These are phyloP conservation scores for Sebastes vulpes DNA, from an alignment of 2,797 vertebrate species.

Conservation along the genomic window DNA sequence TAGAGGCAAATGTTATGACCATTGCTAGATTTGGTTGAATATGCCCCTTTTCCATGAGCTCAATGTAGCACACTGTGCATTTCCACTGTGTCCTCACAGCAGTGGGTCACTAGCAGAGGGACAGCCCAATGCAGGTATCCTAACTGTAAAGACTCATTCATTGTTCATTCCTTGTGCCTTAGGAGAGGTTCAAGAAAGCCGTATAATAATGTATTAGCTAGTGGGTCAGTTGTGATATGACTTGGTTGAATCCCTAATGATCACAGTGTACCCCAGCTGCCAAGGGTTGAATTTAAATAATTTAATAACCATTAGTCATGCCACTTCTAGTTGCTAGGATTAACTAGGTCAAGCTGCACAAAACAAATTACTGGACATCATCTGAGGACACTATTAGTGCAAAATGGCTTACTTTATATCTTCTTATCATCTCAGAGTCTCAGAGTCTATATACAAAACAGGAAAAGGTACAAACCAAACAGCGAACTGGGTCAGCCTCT, in stretches of 20 bases:
- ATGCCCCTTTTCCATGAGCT: background rate
- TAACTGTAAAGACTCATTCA: background rate
- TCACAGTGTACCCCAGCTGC: background rate
- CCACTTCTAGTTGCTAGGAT: background rate
- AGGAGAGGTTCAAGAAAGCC: background rate
- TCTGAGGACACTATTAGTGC: background rate
- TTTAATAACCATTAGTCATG: background rate
- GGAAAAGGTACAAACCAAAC: slow-evolving; percentile 24
- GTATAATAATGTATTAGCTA: background rate
- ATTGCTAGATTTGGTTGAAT: background rate
- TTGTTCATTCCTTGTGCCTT: background rate
- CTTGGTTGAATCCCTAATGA: slow-evolving; percentile 6
- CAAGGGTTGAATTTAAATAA: slow-evolving; percentile 7
- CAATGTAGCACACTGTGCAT: background rate
- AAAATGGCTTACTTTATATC: slow-evolving; percentile 6
- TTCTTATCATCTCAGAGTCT: background rate
- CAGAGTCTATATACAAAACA: slow-evolving; percentile 11
- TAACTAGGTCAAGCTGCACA: background rate
- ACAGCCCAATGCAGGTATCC: background rate
- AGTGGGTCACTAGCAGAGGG: background rate
- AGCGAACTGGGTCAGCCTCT: slow-evolving; percentile 49
- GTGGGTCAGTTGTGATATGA: background rate
- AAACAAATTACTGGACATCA: background rate
- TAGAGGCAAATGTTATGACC: background rate
- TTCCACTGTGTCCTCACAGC: background rate